Base-by-base conservation (phyloP, 2,888 invertebrate genomes). In the Brachyptera putata region DNA sequence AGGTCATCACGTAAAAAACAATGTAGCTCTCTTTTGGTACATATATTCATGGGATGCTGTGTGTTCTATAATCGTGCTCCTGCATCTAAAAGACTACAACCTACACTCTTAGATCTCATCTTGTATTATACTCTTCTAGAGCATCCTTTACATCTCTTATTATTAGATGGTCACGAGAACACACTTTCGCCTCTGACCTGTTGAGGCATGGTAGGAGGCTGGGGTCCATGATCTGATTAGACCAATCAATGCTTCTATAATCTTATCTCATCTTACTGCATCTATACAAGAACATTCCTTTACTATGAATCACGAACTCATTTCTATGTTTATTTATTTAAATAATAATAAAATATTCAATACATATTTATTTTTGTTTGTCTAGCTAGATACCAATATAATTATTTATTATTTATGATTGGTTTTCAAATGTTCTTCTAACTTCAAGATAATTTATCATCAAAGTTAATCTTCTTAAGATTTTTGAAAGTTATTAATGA, bases 151-250 rank as follows among this genome's bases (percentile, higher is more conserved):
- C 41, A 41, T 41, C 18, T 41, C 41, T 21, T 21, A 41, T 41
- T 41, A 41, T 41, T 41, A n/a, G 41, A 7, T 21, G 41, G 41
- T 41, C 41, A 41, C 41, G 41, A 41, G 5, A n/a, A 5, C 41
- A 41, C 30, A 50, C 49, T 50, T 50, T 50, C 49, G 26, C 25
- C 49, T 26, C 13, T 50, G 49, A 50, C 49, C 49, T 25, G 5
- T 24, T 30, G 26, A 24, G 24, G 24, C 30, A 25, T 50, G n/a
- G n/a, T n/a, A n/a, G n/a, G n/a, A n/a, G n/a, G n/a, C 26, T 14
- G 49, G 48, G 48, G 49, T 50, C 49, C 30, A 30, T 26, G 49
- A 50, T 50, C 49, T 50, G 49, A 50, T 50, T 26, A 50, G 16
- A 41, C 25, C 49, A 50, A 50, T 50, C 26, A 50, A 50, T 25